Conservation (phyloP, 2,797 vertebrate species). For the Chaenodraco wilsoni region DNA sequence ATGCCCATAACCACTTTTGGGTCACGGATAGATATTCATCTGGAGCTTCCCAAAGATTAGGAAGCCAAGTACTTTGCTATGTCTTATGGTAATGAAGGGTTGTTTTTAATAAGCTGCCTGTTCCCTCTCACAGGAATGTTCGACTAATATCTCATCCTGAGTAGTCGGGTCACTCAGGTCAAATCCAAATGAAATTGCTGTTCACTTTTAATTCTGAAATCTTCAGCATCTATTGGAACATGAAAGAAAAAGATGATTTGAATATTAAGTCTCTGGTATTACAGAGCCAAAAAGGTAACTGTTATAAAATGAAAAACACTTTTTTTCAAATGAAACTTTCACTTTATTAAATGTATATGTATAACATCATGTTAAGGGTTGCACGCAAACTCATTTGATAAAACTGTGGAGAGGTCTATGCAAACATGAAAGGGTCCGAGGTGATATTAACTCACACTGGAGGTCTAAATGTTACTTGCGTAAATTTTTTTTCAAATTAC, state of each 20-base stretch:
- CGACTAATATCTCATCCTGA: constrained; percentile 78
- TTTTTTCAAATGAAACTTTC: constrained; percentile 37
- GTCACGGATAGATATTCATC: constrained; percentile 73
- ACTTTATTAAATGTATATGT: constrained; percentile 25
- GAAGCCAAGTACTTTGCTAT: constrained; percentile 76
- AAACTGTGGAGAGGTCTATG: constrained; percentile 11
- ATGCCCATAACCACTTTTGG: constrained; percentile 52
- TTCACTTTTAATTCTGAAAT: constrained; percentile 80
- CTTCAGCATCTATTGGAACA: constrained; percentile 75
- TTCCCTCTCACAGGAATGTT: constrained; percentile 66
- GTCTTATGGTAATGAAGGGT: constrained; percentile 83
- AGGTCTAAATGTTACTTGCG: constrained; percentile 37
- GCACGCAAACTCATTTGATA: constrained; percentile 23
- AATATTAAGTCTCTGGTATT: constrained; percentile 53
- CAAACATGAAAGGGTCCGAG: constrained; percentile 30
- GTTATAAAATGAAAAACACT: constrained; percentile 35
- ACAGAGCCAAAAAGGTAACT: constrained; percentile 39
- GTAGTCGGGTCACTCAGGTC: constrained; percentile 73
- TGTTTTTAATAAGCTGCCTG: constrained; percentile 81
- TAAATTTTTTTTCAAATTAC: constrained; percentile 49
- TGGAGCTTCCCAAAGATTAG: constrained; percentile 75
- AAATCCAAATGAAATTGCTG: constrained; percentile 82
- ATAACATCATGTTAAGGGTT: constrained; percentile 16
- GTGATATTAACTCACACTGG: constrained; percentile 5
- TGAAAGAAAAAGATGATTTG: constrained; percentile 49